Percentiles rank a stretch among this genome's conserved stretches.
Conservation (phyloP, 1,140 invertebrate species). For the Eurosta solidaginis region DNA sequence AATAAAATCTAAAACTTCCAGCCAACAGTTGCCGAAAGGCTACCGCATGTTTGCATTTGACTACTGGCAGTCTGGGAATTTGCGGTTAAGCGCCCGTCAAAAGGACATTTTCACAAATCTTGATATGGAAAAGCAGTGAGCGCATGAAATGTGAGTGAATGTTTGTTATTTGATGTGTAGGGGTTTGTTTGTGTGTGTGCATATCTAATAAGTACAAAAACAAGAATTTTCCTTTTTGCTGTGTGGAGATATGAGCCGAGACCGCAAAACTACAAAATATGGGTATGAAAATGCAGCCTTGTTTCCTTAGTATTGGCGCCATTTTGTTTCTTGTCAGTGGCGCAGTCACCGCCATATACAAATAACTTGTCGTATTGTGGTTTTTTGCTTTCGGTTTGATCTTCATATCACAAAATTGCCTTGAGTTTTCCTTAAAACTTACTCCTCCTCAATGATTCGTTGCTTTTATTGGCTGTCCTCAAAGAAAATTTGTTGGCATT, state of each 20-base stretch:
- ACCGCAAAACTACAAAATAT: background rate
- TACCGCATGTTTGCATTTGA: background rate
- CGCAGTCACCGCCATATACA: no score
- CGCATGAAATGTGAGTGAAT: background rate
- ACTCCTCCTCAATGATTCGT: background rate
- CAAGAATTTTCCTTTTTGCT: background rate
- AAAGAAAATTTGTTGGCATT: background rate
- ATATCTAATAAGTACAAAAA: background rate
- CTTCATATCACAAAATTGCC: background rate
- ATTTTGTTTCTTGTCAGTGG: background rate
- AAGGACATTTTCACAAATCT: constrained; percentile 15
- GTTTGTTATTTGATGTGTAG: background rate
- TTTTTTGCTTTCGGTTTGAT: constrained; percentile 10
- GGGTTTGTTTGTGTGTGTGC: background rate
- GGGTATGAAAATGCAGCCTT: background rate
- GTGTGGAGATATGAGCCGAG: background rate
- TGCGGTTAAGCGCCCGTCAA: constrained; percentile 21
- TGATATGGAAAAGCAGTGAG: background rate
- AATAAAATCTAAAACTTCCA: constrained; percentile 9
- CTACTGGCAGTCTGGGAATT: background rate
- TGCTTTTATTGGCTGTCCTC: background rate
- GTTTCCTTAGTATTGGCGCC: background rate
- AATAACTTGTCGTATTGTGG: background rate
- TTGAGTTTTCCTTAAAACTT: background rate
- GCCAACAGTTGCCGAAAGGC: background rate